Evolutionary conservation across 2,888 invertebrate species (phyloP).

Genomic region (Orthosia gracilis): DNA sequence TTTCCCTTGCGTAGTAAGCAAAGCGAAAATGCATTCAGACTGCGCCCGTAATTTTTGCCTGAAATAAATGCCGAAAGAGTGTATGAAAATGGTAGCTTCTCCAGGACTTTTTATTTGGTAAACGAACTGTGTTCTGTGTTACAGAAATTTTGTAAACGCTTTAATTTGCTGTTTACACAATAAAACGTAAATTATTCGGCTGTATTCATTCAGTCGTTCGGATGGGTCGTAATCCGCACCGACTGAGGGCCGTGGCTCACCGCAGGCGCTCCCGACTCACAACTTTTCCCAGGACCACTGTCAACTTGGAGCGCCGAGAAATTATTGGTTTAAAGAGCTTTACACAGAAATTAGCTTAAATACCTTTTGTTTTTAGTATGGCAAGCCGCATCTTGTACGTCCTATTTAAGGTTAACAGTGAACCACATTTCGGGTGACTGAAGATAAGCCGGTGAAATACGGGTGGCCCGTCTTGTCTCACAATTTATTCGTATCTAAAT

Average conservation of each 20-base stretch:
- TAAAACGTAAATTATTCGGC: slow-evolving; percentile 63
- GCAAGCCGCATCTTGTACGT: slow-evolving; percentile 47
- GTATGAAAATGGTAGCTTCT: slow-evolving; percentile 38
- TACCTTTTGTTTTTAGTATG: slow-evolving; percentile 64
- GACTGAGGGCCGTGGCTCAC: slow-evolving; percentile 74
- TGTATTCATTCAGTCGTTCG: slow-evolving; percentile 68
- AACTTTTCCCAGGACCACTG: slow-evolving; percentile 77
- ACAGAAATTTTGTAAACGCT: slow-evolving; percentile 21
- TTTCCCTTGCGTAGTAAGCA: slow-evolving; percentile 63
- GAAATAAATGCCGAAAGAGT: slow-evolving; percentile 50
- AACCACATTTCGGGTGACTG: slow-evolving; percentile 64
- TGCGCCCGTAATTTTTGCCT: slow-evolving; percentile 49
- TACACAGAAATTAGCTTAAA: slow-evolving; percentile 68
- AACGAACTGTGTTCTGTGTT: slow-evolving; percentile 4
- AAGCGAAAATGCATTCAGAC: slow-evolving; percentile 61
- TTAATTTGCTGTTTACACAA: slow-evolving; percentile 50
- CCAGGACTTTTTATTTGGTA: slow-evolving; percentile 32
- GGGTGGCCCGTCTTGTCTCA: slow-evolving; percentile 57
- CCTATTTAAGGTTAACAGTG: slow-evolving; percentile 62
- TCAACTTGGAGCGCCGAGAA: slow-evolving; percentile 71
- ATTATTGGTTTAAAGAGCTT: slow-evolving; percentile 72
- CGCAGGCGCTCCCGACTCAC: slow-evolving; percentile 76
- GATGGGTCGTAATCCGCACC: slow-evolving; percentile 75
- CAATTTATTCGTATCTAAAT: slow-evolving; percentile 66
- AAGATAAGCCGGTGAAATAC: slow-evolving; percentile 68